Base-by-base conservation (phyloP, 2,797 vertebrate genomes). In the Tarsius wallacei region DNA sequence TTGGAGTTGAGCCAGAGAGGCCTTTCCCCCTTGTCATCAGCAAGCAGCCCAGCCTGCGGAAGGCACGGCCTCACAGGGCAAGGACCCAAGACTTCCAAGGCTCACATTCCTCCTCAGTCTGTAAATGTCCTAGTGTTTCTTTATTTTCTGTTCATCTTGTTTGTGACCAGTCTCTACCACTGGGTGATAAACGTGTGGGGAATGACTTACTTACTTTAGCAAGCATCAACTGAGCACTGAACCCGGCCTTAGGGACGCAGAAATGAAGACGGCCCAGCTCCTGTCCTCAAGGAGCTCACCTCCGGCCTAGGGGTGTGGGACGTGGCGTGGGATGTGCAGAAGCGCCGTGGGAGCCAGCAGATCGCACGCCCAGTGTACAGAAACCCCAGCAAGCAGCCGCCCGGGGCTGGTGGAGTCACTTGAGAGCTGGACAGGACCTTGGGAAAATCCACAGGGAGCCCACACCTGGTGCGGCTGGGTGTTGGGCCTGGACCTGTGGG, bases 381-480 rank as follows among this genome's bases (percentile, higher is more conserved):
- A 87, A 93, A 92, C 31, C 80, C 49, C 51, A 3, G 76, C 76
- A 59, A 36, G 42, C 87, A 66, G 47, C 68, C 94, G 91, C 57
- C 2, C 1, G n/a, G n/a, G 91, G 24, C 63, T 85, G 82, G 55
- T 31, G 21, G 93, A 90, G 70, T 57, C 53, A 31, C 61, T 84
- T 74, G 8, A 8, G 68, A 63, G 73, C 80, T 92, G 68, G 85
- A 87, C 3, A 12, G 64, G 51, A 49, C 70, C 96, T 95, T 97
- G 97, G 96, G 97, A 98, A 97, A 96, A 97, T 87, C 68, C 3
- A 2, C 2, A 8, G 74, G 91, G 94, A 95, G 85, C 85, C 89
- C 86, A 96, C 91, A 88, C 87, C 93, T 97, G 94, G 93, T 51
- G 11, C n/a, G 8, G 2, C 84, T 77, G 53, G 80, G 82, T 63